A percentile compares a stretch with the other conserved stretches of the same genome.
Conservation (phyloP, 1,140 invertebrate species). For the Littorina saxatilis region DNA sequence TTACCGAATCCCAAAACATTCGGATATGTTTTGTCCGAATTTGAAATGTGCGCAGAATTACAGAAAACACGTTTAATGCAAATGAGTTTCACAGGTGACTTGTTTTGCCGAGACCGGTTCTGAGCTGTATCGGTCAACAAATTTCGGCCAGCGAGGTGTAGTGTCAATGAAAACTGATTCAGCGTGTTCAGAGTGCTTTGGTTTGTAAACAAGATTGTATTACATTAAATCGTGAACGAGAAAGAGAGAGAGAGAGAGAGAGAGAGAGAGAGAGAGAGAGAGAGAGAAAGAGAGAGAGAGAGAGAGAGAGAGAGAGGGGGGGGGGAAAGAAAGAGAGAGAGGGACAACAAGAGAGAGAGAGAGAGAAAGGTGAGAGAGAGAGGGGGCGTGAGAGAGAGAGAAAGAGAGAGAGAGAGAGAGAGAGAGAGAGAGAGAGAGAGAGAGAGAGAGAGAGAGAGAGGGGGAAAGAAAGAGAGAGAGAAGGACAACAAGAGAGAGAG, state of each 20-base stretch:
- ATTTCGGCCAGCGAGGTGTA: no score
- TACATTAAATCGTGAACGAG: neutral
- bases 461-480: neutral
- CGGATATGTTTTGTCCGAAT: no score
- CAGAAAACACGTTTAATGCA: no score
- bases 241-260: constrained; percentile 5
- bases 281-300: constrained; percentile 1
- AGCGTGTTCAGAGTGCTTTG: no score
- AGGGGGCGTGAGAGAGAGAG: neutral
- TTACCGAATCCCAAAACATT: no score
- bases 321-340: neutral
- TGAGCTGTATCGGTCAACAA: no score
- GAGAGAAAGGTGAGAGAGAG: neutral
- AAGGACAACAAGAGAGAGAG: neutral
- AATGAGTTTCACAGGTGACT: no score
- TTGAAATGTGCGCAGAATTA: no score
- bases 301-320: neutral
- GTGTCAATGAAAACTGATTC: no score
- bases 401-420: neutral
- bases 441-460: neutral
- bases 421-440: constrained; percentile 3
- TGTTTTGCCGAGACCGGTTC: no score
- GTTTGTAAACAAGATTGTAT: no score
- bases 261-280: neutral
- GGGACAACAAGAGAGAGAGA: neutral